These are phyloP conservation scores for Lutjanus argentimaculatus DNA, from an alignment of 2,797 vertebrate species.

Conservation along the genomic window DNA sequence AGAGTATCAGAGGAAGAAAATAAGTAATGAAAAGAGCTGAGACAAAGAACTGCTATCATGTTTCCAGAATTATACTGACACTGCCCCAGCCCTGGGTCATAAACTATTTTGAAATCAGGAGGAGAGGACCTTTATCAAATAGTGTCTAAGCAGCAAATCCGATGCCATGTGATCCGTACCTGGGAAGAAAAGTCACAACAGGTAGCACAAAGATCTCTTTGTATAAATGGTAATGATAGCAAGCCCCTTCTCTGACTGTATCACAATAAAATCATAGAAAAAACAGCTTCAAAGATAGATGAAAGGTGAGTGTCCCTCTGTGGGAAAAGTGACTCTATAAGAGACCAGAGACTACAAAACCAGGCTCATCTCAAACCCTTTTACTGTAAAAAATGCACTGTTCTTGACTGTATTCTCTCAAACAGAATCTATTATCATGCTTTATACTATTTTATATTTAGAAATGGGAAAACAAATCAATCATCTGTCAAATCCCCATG, in stretches of 20 bases:
- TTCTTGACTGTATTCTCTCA: background rate
- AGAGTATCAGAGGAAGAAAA: constrained; percentile 17
- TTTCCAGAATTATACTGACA: constrained; percentile 55
- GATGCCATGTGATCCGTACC: constrained; percentile 35
- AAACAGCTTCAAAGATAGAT: constrained; percentile 2
- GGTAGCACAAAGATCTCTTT: constrained; percentile 42
- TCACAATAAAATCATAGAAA: constrained; percentile 20
- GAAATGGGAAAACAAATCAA: background rate
- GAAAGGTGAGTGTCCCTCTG: background rate
- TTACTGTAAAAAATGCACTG: background rate
- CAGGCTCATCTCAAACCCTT: background rate
- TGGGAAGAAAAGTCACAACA: constrained; percentile 45
- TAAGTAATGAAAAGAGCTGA: constrained; percentile 17
- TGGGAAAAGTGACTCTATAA: background rate
- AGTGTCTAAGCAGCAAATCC: constrained; percentile 35
- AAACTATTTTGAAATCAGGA: constrained; percentile 41
- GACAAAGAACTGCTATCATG: constrained; percentile 30
- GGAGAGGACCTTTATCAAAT: constrained; percentile 32
- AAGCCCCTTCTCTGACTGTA: background rate
- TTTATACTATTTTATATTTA: background rate
- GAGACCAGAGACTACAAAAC: background rate
- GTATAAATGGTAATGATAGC: background rate
- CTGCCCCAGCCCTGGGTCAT: constrained; percentile 28
- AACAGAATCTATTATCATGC: background rate
- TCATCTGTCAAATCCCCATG: background rate